Evolutionary conservation across 2,888 invertebrate genomes (phyloP), one percentile per base, ranked within the genome.

Genomic region (Pegoplata infirma): DNA sequence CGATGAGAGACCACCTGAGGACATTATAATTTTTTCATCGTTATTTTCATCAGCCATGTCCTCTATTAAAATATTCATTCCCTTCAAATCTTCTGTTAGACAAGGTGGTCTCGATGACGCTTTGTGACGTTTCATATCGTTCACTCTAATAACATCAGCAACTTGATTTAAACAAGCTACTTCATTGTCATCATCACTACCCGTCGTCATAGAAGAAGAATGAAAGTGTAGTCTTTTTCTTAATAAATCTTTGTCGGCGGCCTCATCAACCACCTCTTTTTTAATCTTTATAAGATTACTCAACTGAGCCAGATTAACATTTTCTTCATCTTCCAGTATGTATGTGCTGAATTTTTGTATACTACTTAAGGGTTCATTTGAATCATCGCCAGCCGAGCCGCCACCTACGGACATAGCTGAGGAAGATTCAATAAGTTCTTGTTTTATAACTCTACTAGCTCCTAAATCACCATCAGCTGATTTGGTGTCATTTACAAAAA

Each of bases 231-330:
- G 40, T 49, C 53, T 36, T 16, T 14, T 61, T 53, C 32, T 49
- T 4, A 36, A 21, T 12, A 40, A 17, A n/a, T 66, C 55, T 14
- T 28, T 59, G 63, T 76, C 63, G 40, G 66, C 63, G 40, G 66
- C 12, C 4, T 79, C 79, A 14, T 79, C 79, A 7, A 16, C 17
- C 2, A 75, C 72, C 81, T 84, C 81, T 68, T 87, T 86, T 63
- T 87, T 87, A 47, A 87, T 87, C n/a, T 86, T 79, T 7, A 89
- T 89, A 19, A 88, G 85, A 83, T 82, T 89, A 82, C 89, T 89
- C 68, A 89, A 81, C 79, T 89, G 86, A 44, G 89, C 89, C 82
- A 89, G 82, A 82, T 89, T 89, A 5, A 89, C 88, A 80, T 89
- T 88, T 53, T 89, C 89, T 80, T 89, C 89, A 67, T 89, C 89